Conservation (phyloP, 2,113 vertebrate species). For the Rhynchopsitta pachyrhyncha region DNA sequence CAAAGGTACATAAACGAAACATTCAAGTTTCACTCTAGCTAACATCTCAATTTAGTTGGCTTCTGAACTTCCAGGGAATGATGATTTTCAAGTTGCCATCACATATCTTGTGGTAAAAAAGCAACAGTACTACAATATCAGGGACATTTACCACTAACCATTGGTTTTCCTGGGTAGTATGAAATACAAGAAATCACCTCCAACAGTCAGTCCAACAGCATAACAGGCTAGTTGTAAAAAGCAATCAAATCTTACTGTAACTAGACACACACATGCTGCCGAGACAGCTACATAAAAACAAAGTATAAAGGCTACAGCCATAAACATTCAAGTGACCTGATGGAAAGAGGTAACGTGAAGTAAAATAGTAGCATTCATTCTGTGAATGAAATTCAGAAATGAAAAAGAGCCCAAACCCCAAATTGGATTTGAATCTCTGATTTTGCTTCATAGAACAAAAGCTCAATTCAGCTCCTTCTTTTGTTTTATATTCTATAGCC, state of each 20-base stretch:
- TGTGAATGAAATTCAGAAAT: neutral
- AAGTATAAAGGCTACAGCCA: neutral
- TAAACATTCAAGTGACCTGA: neutral
- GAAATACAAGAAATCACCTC: neutral
- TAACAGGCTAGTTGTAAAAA: neutral
- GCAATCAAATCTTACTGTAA: neutral
- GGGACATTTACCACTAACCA: neutral
- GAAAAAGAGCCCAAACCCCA: neutral
- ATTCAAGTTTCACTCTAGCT: neutral
- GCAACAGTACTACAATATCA: neutral
- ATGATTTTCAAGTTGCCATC: neutral
- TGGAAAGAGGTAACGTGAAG: neutral
- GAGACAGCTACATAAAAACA: neutral
- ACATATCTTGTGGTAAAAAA: neutral
- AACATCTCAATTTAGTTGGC: neutral
- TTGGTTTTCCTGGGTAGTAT: neutral
- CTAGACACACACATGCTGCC: neutral
- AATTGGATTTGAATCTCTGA: neutral
- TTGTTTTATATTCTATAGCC: neutral
- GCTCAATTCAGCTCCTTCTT: neutral
- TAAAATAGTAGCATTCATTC: neutral
- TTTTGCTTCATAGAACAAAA: neutral
- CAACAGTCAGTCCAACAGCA: neutral
- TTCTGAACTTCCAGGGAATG: neutral
- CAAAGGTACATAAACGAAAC: accelerated